Base-by-base conservation (phyloP, 2,797 vertebrate genomes). In the Serranus cabrilla region DNA sequence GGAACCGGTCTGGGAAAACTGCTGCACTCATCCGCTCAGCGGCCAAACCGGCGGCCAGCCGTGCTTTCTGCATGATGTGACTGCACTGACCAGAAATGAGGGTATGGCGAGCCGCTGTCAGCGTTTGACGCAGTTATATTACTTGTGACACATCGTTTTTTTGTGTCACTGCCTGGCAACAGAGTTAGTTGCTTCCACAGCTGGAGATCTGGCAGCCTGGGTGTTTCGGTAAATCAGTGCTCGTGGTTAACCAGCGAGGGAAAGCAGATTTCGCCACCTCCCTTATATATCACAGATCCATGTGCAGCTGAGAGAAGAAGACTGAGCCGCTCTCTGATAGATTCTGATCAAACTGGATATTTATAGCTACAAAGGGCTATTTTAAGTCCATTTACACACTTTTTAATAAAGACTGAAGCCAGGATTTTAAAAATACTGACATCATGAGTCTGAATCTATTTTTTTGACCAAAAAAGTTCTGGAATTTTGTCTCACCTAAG, bases 1-100 rank as follows among this genome's bases (percentile, higher is more conserved):
- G 74, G 40, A 55, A 80, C 16, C 16, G 69, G 85, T 91, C 91
- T 90, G 87, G 87, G 87, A 89, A 92, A 90, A 82, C 31, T 87
- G 81, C 84, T 51, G 71, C 74, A 61, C 67, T 73, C 83, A 79
- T 83, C 87, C 68, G 16, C 59, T 89, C 76, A 39, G 52, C 9
- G 8, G 83, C 87, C 91, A 91, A 85, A 88, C 88, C 83, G 20
- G 66, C n/a, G 7, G 55, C 68, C 81, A 54, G 73, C 84, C 73
- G 66, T 85, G 76, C 85, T 84, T 88, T 88, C 76, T 68, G 88
- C 82, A 87, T 88, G 86, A 92, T 87, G 84, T 47, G 72, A 56
- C 65, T 63, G 66, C 49, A n/a, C 59, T 68, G 67, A 91, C 91
- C 88, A 89, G 80, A 91, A 87, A 90, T 78, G 52, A 84, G 78